Evolutionary conservation across 2,888 invertebrate species (phyloP).

Genomic region (Blastobasis adustella): DNA sequence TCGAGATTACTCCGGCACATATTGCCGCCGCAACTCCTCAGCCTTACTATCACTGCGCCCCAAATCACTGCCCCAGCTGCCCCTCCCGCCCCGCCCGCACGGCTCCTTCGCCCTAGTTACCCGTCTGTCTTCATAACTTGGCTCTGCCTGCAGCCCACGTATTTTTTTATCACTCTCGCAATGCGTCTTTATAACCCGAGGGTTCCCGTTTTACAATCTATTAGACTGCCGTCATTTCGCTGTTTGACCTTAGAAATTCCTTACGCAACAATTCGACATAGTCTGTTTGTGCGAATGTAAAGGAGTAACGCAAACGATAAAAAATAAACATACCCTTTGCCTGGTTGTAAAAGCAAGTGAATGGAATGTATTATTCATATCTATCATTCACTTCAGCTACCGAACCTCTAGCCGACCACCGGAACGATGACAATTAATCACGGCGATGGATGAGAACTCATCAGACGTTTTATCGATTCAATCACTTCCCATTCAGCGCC

Average conservation of each 20-base stretch:
- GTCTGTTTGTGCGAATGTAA: no score
- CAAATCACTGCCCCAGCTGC: no score
- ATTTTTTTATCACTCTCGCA: no score
- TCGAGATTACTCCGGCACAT: conserved; percentile 52
- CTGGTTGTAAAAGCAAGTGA: no score
- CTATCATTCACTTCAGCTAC: background rate
- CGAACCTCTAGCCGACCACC: background rate
- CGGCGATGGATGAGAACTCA: conserved; percentile 11
- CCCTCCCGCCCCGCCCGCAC: no score
- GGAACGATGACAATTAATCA: background rate
- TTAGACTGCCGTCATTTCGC: no score
- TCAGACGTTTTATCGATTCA: conserved; percentile 19
- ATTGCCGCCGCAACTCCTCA: conserved; percentile 28
- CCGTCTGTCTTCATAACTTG: conserved; percentile 1
- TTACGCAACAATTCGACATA: background rate
- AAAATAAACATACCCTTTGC: no score
- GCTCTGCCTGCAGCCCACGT: conserved; percentile 11
- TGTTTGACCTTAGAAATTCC: no score
- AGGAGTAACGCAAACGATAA: no score
- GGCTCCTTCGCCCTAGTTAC: no score
- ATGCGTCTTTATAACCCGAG: no score
- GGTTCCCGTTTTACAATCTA: no score
- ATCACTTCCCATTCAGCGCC: conserved; percentile 24
- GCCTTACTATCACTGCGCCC: conserved; percentile 13
- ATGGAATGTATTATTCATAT: background rate